These are phyloP conservation scores for Acanthurus lineatus DNA, from an alignment of 2,797 vertebrate species.

Conservation along the genomic window DNA sequence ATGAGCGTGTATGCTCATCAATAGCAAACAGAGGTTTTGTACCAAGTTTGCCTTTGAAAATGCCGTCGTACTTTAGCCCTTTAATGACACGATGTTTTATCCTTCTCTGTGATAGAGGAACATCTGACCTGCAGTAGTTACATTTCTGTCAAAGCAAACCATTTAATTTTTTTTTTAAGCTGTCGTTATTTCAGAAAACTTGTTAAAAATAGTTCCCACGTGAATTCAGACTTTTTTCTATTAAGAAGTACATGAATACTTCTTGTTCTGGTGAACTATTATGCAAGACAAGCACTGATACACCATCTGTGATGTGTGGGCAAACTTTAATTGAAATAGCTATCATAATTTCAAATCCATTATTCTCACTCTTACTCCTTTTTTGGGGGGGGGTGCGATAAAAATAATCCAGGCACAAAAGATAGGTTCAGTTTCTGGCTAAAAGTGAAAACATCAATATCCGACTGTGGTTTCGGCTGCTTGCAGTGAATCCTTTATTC, in stretches of 20 bases:
- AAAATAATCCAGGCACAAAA: conserved; percentile 22
- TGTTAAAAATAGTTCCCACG: not conserved
- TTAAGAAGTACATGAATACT: not conserved
- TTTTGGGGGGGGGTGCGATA: not conserved
- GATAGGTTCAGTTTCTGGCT: conserved; percentile 23
- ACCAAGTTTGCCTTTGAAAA: conserved; percentile 38
- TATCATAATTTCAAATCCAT: conserved; percentile 36
- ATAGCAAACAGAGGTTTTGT: conserved; percentile 28
- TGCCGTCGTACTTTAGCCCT: conserved; percentile 23
- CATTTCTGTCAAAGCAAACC: conserved; percentile 30
- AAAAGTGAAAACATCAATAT: conserved; percentile 29
- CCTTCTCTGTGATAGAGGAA: conserved; percentile 17
- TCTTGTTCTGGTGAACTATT: conserved; percentile 14
- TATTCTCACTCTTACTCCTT: not conserved
- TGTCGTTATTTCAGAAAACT: not conserved
- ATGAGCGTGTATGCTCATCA: conserved; percentile 46
- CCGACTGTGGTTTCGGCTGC: conserved; percentile 22
- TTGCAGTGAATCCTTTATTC: conserved; percentile 20
- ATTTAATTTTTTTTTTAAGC: conserved; percentile 2
- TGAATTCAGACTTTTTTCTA: conserved; percentile 11
- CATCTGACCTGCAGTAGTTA: conserved; percentile 25
- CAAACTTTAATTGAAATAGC: conserved; percentile 32
- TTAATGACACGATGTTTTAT: conserved; percentile 23
- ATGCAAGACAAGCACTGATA: conserved; percentile 16
- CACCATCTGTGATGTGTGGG: conserved; percentile 22